phyloP scores from a whole-genome alignment of 2,888 invertebrate genomes.

The Deroplatys truncata region DNA sequence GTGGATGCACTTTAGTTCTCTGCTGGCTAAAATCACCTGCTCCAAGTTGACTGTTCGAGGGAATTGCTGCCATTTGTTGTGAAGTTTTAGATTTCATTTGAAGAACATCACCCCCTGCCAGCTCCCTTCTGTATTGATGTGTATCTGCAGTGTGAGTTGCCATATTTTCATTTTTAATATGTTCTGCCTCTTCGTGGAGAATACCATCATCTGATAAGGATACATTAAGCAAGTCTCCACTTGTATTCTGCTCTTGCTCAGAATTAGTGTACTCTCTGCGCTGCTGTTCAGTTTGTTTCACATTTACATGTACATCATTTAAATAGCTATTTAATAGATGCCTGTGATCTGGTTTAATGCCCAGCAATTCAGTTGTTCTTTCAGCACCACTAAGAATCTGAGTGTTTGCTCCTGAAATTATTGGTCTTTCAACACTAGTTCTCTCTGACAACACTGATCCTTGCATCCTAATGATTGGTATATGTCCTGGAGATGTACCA shows the following conservation, averaged over 20 bases:
- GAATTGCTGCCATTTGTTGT: background rate
- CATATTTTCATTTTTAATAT: background rate
- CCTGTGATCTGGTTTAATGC: background rate
- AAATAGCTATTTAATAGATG: background rate
- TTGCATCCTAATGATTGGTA: background rate
- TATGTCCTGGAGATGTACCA: background rate
- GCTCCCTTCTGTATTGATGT: background rate
- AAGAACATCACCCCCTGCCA: background rate
- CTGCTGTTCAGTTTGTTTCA: background rate
- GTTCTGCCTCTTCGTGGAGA: constrained; percentile 13
- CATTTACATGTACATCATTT: background rate
- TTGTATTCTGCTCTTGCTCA: constrained; percentile 40
- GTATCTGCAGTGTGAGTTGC: background rate
- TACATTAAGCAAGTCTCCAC: constrained; percentile 40
- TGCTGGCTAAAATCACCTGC: background rate
- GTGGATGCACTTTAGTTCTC: background rate
- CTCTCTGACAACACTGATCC: background rate
- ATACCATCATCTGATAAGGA: constrained; percentile 38
- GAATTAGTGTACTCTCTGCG: constrained; percentile 1
- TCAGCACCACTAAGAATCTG: background rate
- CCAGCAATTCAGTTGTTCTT: background rate
- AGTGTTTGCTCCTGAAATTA: background rate
- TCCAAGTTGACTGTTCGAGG: background rate
- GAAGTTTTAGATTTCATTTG: background rate
- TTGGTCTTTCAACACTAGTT: background rate